Evolutionary conservation across 2,113 vertebrate genomes (phyloP).

Genomic region (Ctenomys sociabilis): DNA sequence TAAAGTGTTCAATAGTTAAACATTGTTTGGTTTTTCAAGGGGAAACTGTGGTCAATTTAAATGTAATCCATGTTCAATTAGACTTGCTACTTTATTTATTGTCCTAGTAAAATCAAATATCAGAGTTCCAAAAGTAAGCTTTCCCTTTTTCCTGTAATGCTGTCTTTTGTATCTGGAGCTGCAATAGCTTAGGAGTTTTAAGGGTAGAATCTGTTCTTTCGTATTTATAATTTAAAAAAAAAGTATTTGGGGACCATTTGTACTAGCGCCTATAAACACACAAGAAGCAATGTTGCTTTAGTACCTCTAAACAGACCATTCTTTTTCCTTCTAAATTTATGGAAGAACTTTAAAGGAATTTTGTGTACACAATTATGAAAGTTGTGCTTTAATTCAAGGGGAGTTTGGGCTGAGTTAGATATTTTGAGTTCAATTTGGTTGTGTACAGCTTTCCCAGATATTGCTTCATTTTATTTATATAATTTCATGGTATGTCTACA

Average conservation of each 20-base stretch:
- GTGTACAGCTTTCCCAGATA: constrained; percentile 55
- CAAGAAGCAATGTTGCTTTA: constrained; percentile 61
- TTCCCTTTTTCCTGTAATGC: constrained; percentile 48
- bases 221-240: constrained; percentile 75
- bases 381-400: constrained; percentile 58
- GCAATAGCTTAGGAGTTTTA: neutral
- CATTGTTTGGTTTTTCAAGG: constrained; percentile 23
- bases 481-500: constrained; percentile 48
- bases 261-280: constrained; percentile 67
- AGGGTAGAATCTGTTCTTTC: constrained; percentile 75
- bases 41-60: constrained; percentile 44
- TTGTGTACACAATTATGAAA: constrained; percentile 66
- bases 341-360: constrained; percentile 74
- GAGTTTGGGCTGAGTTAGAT: constrained; percentile 50
- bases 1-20: constrained; percentile 52
- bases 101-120: neutral
- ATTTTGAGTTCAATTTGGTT: constrained; percentile 56
- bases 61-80: constrained; percentile 2
- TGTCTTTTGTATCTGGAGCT: constrained; percentile 11
- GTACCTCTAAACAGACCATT: constrained; percentile 61
- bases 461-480: constrained; percentile 69
- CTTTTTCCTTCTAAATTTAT: constrained; percentile 72
- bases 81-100: neutral
- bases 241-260: constrained; percentile 72
- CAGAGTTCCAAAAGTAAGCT: constrained; percentile 35